These are phyloP conservation scores for Zosterops hypoxanthus DNA, from an alignment of 2,113 vertebrate genomes.

Conservation along the genomic window DNA sequence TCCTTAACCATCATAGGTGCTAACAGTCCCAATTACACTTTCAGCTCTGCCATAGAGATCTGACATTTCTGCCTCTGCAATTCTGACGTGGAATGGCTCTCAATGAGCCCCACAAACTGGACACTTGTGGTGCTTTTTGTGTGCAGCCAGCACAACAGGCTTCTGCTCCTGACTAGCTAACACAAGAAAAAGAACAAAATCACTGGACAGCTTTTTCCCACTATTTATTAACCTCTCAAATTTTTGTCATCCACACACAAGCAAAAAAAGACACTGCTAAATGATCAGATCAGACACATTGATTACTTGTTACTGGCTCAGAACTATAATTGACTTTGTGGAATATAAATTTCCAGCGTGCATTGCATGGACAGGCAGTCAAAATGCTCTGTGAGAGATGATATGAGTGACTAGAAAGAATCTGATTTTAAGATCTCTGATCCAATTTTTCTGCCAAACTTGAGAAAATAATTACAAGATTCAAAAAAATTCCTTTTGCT, in stretches of 20 bases:
- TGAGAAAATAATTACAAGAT: slow-evolving; percentile 61
- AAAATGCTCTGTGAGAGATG: background rate
- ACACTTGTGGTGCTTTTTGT: background rate
- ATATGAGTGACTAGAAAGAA: slow-evolving; percentile 18
- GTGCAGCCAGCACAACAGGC: background rate
- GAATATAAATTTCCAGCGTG: slow-evolving; percentile 23
- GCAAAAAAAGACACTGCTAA: slow-evolving; percentile 5
- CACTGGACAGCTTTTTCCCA: background rate
- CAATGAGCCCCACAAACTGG: background rate
- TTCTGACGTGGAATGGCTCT: slow-evolving; percentile 1
- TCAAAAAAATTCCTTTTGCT: slow-evolving; percentile 44
- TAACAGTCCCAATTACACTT: background rate
- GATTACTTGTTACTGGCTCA: slow-evolving; percentile 49
- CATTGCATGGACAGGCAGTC: slow-evolving; percentile 30
- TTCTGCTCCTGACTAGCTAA: background rate
- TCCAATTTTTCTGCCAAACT: slow-evolving; percentile 61
- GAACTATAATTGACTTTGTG: slow-evolving; percentile 31
- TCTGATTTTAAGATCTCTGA: slow-evolving; percentile 39
- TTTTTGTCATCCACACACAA: slow-evolving; percentile 3
- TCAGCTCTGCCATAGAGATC: background rate
- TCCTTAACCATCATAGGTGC: background rate
- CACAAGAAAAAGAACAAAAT: background rate
- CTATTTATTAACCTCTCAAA: slow-evolving; percentile 53
- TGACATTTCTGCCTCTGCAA: slow-evolving; percentile 16
- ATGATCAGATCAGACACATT: slow-evolving; percentile 36